Percentiles rank a stretch among this genome's conserved stretches.
phyloP scores from a whole-genome alignment of 2,113 vertebrate species.

The Oriolus oriolus region DNA sequence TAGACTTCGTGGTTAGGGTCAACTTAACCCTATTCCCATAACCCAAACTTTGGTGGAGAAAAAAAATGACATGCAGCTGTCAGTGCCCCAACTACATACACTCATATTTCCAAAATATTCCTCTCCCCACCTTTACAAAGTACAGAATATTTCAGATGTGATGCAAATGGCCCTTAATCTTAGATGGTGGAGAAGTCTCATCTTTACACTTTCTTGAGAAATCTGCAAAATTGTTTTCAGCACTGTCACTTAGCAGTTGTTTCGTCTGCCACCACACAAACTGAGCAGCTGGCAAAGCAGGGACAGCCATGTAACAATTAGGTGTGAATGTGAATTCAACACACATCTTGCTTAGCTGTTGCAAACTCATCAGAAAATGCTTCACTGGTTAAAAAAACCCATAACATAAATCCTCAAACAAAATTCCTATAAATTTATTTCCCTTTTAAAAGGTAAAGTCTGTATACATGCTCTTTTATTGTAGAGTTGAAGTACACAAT shows the following conservation, averaged over 20 bases:
- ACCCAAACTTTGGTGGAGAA: background rate
- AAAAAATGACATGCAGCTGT: background rate
- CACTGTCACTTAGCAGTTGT: background rate
- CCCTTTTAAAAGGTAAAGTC: background rate
- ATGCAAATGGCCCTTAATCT: background rate
- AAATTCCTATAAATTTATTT: background rate
- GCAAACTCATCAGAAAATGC: background rate
- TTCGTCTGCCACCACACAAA: background rate
- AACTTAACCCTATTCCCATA: background rate
- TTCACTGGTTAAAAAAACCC: background rate
- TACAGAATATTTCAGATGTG: background rate
- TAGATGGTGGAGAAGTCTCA: background rate
- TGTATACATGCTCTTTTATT: background rate
- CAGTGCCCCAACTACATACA: background rate
- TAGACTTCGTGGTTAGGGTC: background rate
- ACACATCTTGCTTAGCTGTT: background rate
- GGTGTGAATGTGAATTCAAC: background rate
- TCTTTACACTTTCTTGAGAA: background rate
- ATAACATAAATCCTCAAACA: background rate
- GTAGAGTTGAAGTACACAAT: background rate
- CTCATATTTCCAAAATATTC: background rate
- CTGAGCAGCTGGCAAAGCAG: background rate
- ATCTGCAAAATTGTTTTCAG: background rate
- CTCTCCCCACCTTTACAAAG: background rate
- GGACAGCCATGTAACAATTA: background rate